Percentiles rank a stretch among this genome's conserved stretches.
Conservation (phyloP, 2,888 invertebrate species). For the Cryptocephalus primarius region DNA sequence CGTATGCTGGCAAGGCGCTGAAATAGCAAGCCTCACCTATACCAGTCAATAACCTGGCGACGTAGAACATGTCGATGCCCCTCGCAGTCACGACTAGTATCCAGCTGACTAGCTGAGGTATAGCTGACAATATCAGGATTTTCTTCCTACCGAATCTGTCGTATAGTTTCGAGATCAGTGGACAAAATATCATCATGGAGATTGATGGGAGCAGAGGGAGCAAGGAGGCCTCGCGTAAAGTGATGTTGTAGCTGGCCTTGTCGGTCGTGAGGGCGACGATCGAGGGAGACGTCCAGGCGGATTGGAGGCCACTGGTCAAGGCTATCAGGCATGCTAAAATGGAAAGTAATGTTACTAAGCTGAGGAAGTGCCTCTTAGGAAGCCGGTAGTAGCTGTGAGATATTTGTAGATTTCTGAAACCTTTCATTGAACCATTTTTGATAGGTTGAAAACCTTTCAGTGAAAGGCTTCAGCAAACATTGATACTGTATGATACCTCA, state of each 20-base stretch:
- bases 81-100: slow-evolving; percentile 17
- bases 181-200: slow-evolving; percentile 11
- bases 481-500: too few species aligned
- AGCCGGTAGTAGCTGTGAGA: too few species aligned
- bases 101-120: slow-evolving; percentile 21
- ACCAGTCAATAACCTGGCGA: slow-evolving; percentile 22
- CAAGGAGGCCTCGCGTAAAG: slow-evolving; percentile 28
- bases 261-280: slow-evolving; percentile 26
- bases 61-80: slow-evolving; percentile 22
- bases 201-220: slow-evolving; percentile 27
- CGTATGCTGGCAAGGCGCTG: slow-evolving; percentile 22
- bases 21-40: slow-evolving; percentile 22
- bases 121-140: slow-evolving; percentile 19
- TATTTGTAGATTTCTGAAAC: too few species aligned
- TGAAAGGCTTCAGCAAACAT: too few species aligned
- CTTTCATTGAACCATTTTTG: too few species aligned
- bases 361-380: too few species aligned
- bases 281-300: slow-evolving; percentile 22
- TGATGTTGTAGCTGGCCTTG: slow-evolving; percentile 23
- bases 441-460: too few species aligned
- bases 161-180: slow-evolving; percentile 19
- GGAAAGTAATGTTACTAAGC: too few species aligned
- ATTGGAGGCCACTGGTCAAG: slow-evolving; percentile 1
- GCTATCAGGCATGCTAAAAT: slow-evolving; percentile 1
- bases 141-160: slow-evolving; percentile 24